Conservation (phyloP, 2,113 vertebrate genomes). For the Cyprinodon variegatus region DNA sequence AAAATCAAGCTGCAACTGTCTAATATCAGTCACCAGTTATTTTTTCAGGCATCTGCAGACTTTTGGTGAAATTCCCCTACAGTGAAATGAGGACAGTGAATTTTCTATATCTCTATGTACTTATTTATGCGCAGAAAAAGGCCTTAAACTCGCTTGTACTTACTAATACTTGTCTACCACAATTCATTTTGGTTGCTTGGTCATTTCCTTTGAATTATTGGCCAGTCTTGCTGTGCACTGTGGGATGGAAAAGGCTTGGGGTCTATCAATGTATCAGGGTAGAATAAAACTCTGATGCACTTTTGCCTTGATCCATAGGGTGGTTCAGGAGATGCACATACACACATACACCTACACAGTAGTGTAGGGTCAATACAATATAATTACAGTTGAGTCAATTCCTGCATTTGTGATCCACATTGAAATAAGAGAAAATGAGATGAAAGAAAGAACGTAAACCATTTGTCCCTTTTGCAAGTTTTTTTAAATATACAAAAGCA, state of each 20-base stretch:
- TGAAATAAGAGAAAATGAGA: neutral
- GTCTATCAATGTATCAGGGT: conserved; percentile 70
- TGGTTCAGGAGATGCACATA: conserved; percentile 42
- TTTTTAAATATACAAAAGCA: conserved; percentile 5
- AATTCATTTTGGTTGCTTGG: conserved; percentile 17
- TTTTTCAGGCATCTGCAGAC: neutral
- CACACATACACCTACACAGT: conserved; percentile 27
- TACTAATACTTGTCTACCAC: conserved; percentile 10
- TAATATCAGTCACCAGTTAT: neutral
- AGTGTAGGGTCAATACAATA: conserved; percentile 40
- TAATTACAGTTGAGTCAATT: conserved; percentile 54
- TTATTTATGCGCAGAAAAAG: neutral
- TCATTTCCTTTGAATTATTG: conserved; percentile 53
- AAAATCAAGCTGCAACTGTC: no score
- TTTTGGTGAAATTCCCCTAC: neutral
- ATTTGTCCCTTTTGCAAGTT: conserved; percentile 12
- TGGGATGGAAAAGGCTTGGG: conserved; percentile 59
- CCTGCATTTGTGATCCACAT: conserved; percentile 14
- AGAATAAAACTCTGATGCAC: conserved; percentile 62
- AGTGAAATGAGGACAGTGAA: neutral
- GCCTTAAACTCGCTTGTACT: neutral
- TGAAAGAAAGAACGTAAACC: conserved; percentile 4
- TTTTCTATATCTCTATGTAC: neutral
- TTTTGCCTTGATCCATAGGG: conserved; percentile 60
- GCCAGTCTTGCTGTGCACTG: conserved; percentile 44